Conservation (phyloP, 1,140 invertebrate species). For the Drosophila guanche region DNA sequence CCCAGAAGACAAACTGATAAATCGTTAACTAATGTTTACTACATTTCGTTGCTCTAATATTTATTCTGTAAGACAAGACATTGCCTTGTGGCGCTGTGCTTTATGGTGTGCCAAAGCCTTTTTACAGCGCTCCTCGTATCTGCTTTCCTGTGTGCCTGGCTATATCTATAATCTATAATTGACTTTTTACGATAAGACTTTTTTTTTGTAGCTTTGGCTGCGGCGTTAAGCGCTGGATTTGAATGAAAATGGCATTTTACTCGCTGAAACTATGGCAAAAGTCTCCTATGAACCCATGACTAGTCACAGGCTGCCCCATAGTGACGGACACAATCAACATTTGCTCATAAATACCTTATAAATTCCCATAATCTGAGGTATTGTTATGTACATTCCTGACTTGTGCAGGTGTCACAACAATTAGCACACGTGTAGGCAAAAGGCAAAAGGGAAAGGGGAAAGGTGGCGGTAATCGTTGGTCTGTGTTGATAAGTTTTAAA, state of each 20-base stretch:
- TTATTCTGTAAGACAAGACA: not conserved
- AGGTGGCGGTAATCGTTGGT: not conserved
- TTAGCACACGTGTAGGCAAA: slow-evolving; percentile 40
- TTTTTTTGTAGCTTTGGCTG: not conserved
- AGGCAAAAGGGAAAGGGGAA: too few relatives aligned
- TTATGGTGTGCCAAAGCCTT: not conserved
- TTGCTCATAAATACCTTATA: slow-evolving; percentile 25
- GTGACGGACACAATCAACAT: slow-evolving; percentile 25
- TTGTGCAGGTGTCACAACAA: slow-evolving; percentile 2
- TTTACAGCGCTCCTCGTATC: slow-evolving; percentile 11
- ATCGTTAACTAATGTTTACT: too few relatives aligned
- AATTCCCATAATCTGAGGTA: slow-evolving; percentile 23
- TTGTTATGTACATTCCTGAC: slow-evolving; percentile 15
- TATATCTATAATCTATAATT: slow-evolving; percentile 22
- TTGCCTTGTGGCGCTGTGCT: not conserved
- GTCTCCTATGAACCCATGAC: too few relatives aligned
- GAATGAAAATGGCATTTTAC: slow-evolving; percentile 7
- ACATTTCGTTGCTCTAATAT: too few relatives aligned
- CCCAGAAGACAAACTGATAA: not conserved
- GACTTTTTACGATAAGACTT: slow-evolving; percentile 23
- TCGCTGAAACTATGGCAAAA: not conserved
- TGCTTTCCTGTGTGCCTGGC: slow-evolving; percentile 15
- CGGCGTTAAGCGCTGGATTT: slow-evolving; percentile 5
- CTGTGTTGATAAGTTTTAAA: slow-evolving; percentile 40
- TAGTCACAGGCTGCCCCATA: too few relatives aligned